These are phyloP conservation scores for Pholis gunnellus DNA, from an alignment of 2,113 vertebrate species.

Conservation along the genomic window DNA sequence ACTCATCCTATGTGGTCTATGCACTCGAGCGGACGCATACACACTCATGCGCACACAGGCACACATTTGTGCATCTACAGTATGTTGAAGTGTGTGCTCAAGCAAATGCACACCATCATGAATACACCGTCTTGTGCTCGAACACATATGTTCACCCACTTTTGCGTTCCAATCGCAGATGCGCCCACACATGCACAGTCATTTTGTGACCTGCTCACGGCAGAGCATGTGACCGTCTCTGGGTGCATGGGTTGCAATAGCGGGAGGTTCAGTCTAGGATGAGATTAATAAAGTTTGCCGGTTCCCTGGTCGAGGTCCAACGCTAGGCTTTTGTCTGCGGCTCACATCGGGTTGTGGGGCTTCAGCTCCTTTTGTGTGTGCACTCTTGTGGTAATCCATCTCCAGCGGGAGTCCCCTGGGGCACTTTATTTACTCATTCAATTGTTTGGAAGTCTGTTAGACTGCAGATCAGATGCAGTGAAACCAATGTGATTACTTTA, in stretches of 20 bases:
- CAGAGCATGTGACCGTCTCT: slow-evolving; percentile 29
- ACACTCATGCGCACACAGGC: slow-evolving; percentile 29
- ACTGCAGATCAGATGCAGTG: slow-evolving; percentile 88
- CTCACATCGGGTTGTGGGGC: slow-evolving; percentile 82
- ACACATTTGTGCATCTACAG: slow-evolving; percentile 31
- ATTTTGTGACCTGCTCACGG: slow-evolving; percentile 24
- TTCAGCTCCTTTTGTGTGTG: slow-evolving; percentile 88
- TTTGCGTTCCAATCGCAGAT: not conserved
- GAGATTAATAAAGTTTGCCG: slow-evolving; percentile 80
- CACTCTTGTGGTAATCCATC: slow-evolving; percentile 89
- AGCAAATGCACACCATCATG: slow-evolving; percentile 21
- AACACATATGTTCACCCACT: slow-evolving; percentile 18
- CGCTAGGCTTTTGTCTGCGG: slow-evolving; percentile 72
- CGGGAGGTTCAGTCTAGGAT: slow-evolving; percentile 65
- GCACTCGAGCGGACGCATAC: slow-evolving; percentile 57
- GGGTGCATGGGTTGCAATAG: slow-evolving; percentile 41
- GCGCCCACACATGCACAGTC: not conserved
- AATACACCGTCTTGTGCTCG: not conserved
- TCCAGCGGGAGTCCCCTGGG: slow-evolving; percentile 84
- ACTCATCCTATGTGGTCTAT: slow-evolving; percentile 81
- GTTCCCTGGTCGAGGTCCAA: slow-evolving; percentile 73
- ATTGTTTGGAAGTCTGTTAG: slow-evolving; percentile 91
- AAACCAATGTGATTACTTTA: slow-evolving; percentile 91
- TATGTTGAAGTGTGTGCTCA: slow-evolving; percentile 46
- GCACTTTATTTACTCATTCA: slow-evolving; percentile 92